A percentile compares a stretch with the other conserved stretches of the same genome.
These are phyloP conservation scores for Zaprionus ornatus DNA, from an alignment of 1,140 invertebrate genomes.

Conservation along the genomic window DNA sequence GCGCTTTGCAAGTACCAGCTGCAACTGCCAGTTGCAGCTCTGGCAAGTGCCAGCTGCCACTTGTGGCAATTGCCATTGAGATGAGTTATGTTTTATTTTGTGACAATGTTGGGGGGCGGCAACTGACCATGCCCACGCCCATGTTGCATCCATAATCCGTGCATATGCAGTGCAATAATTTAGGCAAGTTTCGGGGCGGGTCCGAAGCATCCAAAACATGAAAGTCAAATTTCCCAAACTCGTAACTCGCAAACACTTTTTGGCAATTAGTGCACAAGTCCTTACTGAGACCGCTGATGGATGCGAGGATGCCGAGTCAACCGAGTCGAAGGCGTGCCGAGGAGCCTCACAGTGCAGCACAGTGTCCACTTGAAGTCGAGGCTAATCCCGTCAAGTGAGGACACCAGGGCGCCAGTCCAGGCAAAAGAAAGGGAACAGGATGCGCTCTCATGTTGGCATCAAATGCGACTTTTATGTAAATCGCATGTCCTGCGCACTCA, in stretches of 20 bases:
- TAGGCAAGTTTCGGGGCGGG: conserved; percentile 42
- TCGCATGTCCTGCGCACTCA: conserved; percentile 51
- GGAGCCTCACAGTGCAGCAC: conserved; percentile 1
- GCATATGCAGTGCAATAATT: conserved; percentile 35
- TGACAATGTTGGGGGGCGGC: conserved; percentile 21
- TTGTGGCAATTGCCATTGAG: conserved; percentile 41
- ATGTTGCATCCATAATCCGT: not conserved
- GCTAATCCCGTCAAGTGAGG: not conserved
- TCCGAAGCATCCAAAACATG: conserved; percentile 75
- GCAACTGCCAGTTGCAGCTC: conserved; percentile 19
- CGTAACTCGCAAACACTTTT: conserved; percentile 29
- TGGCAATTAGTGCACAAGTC: conserved; percentile 39
- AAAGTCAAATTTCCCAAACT: conserved; percentile 72
- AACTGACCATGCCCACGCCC: conserved; percentile 2
- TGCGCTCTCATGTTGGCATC: conserved; percentile 15
- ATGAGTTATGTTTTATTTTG: conserved; percentile 44
- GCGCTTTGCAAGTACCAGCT: conserved; percentile 12
- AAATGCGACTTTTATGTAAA: conserved; percentile 73
- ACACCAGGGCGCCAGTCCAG: conserved; percentile 25
- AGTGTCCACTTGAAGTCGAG: conserved; percentile 37
- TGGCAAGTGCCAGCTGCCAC: conserved; percentile 16
- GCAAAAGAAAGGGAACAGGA: conserved; percentile 2
- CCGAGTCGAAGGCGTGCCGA: conserved; percentile 17
- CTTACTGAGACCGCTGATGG: conserved; percentile 14
- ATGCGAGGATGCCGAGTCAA: conserved; percentile 33